Evolutionary conservation across 2,113 vertebrate species (phyloP).

Genomic region (Pluvialis apricaria): DNA sequence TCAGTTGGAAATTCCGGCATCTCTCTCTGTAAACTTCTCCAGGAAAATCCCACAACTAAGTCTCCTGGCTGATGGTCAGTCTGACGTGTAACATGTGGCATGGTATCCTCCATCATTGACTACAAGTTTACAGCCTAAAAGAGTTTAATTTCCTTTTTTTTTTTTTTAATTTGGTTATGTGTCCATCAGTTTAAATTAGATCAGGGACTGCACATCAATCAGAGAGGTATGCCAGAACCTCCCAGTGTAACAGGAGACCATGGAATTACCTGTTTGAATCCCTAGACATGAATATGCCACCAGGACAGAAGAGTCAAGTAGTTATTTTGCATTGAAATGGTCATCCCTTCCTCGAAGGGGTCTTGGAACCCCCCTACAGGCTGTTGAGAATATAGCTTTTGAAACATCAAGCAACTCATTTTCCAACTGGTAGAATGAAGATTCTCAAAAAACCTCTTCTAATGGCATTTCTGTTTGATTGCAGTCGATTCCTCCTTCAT

Average conservation of each 20-base stretch:
- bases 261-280: neutral
- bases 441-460: neutral
- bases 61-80: neutral
- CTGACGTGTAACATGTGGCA: neutral
- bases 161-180: neutral
- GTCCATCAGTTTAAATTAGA: neutral
- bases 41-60: neutral
- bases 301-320: neutral
- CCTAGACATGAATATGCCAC: neutral
- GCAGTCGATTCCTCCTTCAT: neutral
- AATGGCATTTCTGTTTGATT: conserved; percentile 14
- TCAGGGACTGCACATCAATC: neutral
- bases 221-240: neutral
- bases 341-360: neutral
- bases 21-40: neutral
- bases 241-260: neutral
- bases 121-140: neutral
- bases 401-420: neutral
- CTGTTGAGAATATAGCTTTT: neutral
- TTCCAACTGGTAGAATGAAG: neutral
- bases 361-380: neutral
- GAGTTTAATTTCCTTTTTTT: neutral
- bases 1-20: neutral
- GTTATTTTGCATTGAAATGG: neutral
- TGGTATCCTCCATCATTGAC: neutral